Base-by-base conservation (phyloP, 2,113 vertebrate species). In the Pimephales promelas region DNA sequence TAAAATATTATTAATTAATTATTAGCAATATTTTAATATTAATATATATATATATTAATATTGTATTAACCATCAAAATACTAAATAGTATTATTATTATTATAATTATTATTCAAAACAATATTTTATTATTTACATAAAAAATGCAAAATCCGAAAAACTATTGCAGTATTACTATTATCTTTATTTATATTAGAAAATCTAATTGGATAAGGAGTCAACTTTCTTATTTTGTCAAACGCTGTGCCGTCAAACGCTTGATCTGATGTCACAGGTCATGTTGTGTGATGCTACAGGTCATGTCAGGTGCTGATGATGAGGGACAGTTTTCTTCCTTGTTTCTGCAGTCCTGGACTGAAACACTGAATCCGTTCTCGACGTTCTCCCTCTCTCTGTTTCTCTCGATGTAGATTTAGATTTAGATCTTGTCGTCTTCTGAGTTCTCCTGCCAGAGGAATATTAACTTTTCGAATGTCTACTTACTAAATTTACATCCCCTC, bases 381-480 rank as follows among this genome's bases (percentile, higher is more conserved):
- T 2, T 54, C 49, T 36, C 9, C 2, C 59, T 8, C 28, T 31
- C 16, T 66, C 20, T 40, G 34, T 70, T n/a, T 22, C 36, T 68
- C 31, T 68, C 3, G 8, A 75, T 54, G 72, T 22, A 6, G 22
- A 40, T 22, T 31, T 47, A n/a, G n/a, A n/a, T n/a, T n/a, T n/a
- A n/a, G n/a, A n/a, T 45, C 24, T 76, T 14, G 10, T 59, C 9
- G 26, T 78, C 16, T 79, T 81, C 56, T 2, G 56, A 74, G 45
- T 71, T 57, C 14, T 72, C 52, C 57, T 28, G 20, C 64, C 71
- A 86, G 85, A 70, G 82, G 74, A 88, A 82, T 88, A 86, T 82
- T 82, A 88, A 79, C 74, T 84, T 75, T 59, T 61, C 61, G 79
- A 82, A 64, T 62, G 82, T 82, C 86, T 73, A 78, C 72, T 83